Conservation (phyloP, 2,888 invertebrate genomes). For the Melitaea athalia region DNA sequence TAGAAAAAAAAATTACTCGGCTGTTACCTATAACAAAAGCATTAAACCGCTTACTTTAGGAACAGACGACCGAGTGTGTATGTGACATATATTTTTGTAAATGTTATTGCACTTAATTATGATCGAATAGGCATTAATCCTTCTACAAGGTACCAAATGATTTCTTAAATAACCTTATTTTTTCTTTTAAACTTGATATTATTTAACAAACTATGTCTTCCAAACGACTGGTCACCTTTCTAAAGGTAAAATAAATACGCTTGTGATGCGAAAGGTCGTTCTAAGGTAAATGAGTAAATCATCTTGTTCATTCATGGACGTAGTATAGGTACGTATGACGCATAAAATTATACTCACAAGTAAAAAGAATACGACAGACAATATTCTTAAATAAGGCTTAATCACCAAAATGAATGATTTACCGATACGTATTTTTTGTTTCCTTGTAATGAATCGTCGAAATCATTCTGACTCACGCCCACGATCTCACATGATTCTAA, state of each 20-base stretch:
- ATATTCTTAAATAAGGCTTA: slow-evolving; percentile 3
- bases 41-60: too few relatives aligned
- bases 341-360: slow-evolving; percentile 46
- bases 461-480: slow-evolving; percentile 54
- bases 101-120: too few relatives aligned
- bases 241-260: slow-evolving; percentile 43
- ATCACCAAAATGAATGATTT: slow-evolving; percentile 15
- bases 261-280: slow-evolving; percentile 49
- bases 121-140: too few relatives aligned
- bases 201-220: slow-evolving; percentile 28
- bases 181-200: background rate
- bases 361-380: slow-evolving; percentile 45
- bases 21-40: too few relatives aligned
- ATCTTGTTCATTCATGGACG: slow-evolving; percentile 59
- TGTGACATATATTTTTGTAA: too few relatives aligned
- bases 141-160: too few relatives aligned
- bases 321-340: slow-evolving; percentile 53
- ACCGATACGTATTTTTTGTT: slow-evolving; percentile 16
- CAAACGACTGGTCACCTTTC: slow-evolving; percentile 41
- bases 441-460: slow-evolving; percentile 18
- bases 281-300: slow-evolving; percentile 54
- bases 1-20: too few relatives aligned
- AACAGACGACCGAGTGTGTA: too few relatives aligned
- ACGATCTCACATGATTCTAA: slow-evolving; percentile 43
- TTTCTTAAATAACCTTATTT: background rate